These are phyloP conservation scores for Dolomedes plantarius DNA, from an alignment of 2,888 invertebrate genomes.

Conservation along the genomic window DNA sequence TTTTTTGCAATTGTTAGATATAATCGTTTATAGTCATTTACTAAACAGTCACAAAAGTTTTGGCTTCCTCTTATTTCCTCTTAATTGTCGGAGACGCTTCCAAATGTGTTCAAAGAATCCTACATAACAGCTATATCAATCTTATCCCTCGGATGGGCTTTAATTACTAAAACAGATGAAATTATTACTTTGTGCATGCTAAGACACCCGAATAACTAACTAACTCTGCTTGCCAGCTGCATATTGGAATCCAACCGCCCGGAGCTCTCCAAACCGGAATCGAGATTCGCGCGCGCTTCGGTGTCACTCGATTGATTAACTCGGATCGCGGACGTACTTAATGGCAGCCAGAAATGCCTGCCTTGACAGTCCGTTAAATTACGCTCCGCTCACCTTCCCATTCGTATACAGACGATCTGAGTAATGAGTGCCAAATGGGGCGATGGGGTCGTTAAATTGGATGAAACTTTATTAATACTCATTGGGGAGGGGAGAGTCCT, in stretches of 20 bases:
- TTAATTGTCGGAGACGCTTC: no score
- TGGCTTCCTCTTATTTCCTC: no score
- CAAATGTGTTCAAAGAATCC: no score
- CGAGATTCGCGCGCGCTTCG: neutral
- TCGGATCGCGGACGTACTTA: neutral
- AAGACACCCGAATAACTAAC: no score
- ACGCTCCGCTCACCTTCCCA: neutral
- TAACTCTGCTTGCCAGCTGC: neutral
- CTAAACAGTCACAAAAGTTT: no score
- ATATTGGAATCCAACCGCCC: neutral
- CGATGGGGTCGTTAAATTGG: constrained; percentile 5
- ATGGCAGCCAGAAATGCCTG: neutral
- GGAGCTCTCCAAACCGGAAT: neutral
- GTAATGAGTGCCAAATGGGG: constrained; percentile 12
- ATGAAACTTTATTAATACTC: constrained; percentile 12
- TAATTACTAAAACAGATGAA: no score
- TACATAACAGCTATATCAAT: no score
- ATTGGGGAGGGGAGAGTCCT: neutral
- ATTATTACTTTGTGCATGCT: no score
- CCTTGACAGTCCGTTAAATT: constrained; percentile 10
- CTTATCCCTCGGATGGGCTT: no score
- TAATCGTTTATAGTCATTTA: no score
- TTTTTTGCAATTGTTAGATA: no score
- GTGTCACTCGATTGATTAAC: constrained; percentile 3
- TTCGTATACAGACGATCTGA: neutral